Base-by-base conservation (phyloP, 2,113 vertebrate genomes). In the Chloropsis cyanopogon region DNA sequence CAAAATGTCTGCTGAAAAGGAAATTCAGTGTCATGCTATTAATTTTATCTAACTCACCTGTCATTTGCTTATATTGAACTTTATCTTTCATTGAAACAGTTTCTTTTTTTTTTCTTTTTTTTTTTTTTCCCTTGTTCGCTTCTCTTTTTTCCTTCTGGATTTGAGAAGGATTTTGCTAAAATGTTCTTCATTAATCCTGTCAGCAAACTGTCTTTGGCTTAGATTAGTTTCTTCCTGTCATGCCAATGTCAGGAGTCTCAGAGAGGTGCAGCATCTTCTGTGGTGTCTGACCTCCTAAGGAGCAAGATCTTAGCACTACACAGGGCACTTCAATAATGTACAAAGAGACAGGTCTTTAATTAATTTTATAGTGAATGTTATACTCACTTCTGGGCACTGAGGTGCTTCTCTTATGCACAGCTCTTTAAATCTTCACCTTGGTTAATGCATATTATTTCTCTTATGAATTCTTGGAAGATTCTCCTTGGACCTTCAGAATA, bases 371-470 rank as follows among this genome's bases (percentile, higher is more conserved):
- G 23, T 49, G 57, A 82, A 41, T 69, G 6, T 94, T 94, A 41
- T 21, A 37, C 41, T 90, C 14, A 54, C 22, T 87, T 79, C 37
- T 0, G 0, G 41, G 14, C 46, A 69, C 49, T 69, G 37, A 85
- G 41, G 37, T 65, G 49, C 77, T 89, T 66, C 87, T 90, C 37
- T 70, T 79, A 53, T 46, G 24, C 28, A 31, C 20, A 85, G 24
- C 41, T 93, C 65, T 93, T 92, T 93, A 92, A 90, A 90, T 92
- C 88, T 92, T 94, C 79, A 69, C 77, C 59, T 77, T 63, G 52
- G 47, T 83, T 93, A 92, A 75, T 63, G 42, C 29, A 21, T 68
- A 68, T 93, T 88, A 59, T 94, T 81, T 92, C 91, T 86, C 35
- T 77, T 91, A 76, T 31, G 64, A 88, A 78, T 90, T 96, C 82